Base-by-base conservation (phyloP, 2,113 vertebrate species). In the Agelaius tricolor region DNA sequence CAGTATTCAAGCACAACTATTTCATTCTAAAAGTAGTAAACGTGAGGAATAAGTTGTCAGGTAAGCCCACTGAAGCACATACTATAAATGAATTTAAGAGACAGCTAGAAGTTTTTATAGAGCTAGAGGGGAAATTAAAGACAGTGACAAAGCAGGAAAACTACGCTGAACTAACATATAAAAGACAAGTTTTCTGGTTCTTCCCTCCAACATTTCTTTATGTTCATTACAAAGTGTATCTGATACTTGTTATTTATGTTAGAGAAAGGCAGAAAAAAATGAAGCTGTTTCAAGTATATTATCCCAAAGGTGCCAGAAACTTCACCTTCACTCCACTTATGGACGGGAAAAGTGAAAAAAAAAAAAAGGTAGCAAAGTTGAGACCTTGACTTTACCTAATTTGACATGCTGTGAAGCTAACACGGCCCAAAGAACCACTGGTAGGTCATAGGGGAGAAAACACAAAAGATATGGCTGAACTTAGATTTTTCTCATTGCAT, bases 11-110 rank as follows among this genome's bases (percentile, higher is more conserved):
- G 73, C 47, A 93, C 75, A 94, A 68, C 73, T 96, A 72, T 93
- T 97, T 93, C 88, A 90, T 88, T 95, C 90, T 90, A 89, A 90
- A 96, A 97, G 93, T 95, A 96, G 95, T 94, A 96, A 96, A 93
- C 2, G 20, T 94, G 92, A 97, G 90, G 89, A 96, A 96, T 96
- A 96, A 94, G 89, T 96, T 97, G 92, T 96, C 93, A 97, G 90
- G 97, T 97, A 91, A 95, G 27, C 43, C 89, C 68, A 95, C 78
- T 94, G 94, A 95, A 96, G 94, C 94, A 91, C 81, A 95, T 88
- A 89, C 84, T 93, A 94, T 96, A 96, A 96, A 96, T 96, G 87
- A 96, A 97, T 96, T 91, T 93, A 96, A 84, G 84, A 95, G 94
- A 94, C 90, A 94, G 71, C 39, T 83, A 84, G 93, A 94, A 93